Conservation (phyloP, 2,797 vertebrate genomes). For the Hozukius guyotensis region DNA sequence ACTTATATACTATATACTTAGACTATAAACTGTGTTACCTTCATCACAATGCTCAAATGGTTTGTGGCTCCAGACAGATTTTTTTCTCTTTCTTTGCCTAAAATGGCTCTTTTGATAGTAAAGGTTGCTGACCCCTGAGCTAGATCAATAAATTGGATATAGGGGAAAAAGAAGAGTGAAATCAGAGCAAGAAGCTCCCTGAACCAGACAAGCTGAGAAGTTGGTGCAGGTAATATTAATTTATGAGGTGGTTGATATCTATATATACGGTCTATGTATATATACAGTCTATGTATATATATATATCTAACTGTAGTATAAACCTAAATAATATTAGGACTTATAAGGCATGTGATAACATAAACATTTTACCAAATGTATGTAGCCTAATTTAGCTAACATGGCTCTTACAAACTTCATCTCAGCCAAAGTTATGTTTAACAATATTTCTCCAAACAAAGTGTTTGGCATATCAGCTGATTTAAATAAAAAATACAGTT, state of each 20-base stretch:
- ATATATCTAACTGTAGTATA: not conserved
- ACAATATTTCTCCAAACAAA: not conserved
- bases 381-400: not conserved
- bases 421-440: not conserved
- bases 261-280: not conserved
- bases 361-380: not conserved
- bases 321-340: fast-evolving
- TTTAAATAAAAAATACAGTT: not conserved
- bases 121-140: too few relatives aligned
- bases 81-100: too few relatives aligned
- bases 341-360: not conserved
- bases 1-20: too few relatives aligned
- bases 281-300: not conserved
- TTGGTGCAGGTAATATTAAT: too few relatives aligned
- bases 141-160: not conserved
- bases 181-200: not conserved
- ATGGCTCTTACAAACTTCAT: not conserved
- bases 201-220: too few relatives aligned
- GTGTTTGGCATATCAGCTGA: not conserved
- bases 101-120: too few relatives aligned
- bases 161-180: not conserved
- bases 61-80: too few relatives aligned
- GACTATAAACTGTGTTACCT: too few relatives aligned
- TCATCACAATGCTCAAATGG: too few relatives aligned
- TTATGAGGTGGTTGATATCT: not conserved